A percentile compares a stretch with the other conserved stretches of the same genome.
Evolutionary conservation across 2,113 vertebrate genomes (phyloP).

Genomic region (Rhabdomys dilectus): DNA sequence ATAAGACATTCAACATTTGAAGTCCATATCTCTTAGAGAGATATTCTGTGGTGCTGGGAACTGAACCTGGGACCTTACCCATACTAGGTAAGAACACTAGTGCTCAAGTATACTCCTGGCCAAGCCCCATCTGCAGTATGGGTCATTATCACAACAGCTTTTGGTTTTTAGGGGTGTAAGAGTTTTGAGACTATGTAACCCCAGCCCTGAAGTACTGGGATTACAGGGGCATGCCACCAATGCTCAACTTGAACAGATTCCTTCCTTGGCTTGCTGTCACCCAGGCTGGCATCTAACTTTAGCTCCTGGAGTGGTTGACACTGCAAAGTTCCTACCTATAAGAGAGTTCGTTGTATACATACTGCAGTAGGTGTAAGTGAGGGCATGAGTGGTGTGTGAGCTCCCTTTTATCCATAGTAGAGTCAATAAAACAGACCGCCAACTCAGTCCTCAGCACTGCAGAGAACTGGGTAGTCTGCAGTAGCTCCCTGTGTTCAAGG

Average conservation of each 20-base stretch:
- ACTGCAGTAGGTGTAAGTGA: neutral
- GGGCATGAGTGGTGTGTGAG: neutral
- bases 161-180: neutral
- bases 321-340: neutral
- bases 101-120: neutral
- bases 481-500: neutral
- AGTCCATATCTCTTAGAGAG: neutral
- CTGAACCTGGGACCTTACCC: neutral
- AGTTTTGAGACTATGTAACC: neutral
- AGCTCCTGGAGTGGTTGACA: neutral
- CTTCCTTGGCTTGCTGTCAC: neutral
- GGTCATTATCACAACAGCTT: neutral
- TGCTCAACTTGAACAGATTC: neutral
- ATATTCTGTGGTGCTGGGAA: neutral
- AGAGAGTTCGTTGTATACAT: neutral
- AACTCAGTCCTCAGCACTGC: neutral
- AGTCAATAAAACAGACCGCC: neutral
- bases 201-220: neutral
- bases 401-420: neutral
- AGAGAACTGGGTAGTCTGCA: neutral
- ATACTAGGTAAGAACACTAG: neutral
- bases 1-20: neutral
- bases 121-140: neutral
- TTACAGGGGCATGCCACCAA: neutral
- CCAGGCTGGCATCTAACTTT: neutral